Conservation (phyloP, 1,140 invertebrate species). For the Ruditapes philippinarum region DNA sequence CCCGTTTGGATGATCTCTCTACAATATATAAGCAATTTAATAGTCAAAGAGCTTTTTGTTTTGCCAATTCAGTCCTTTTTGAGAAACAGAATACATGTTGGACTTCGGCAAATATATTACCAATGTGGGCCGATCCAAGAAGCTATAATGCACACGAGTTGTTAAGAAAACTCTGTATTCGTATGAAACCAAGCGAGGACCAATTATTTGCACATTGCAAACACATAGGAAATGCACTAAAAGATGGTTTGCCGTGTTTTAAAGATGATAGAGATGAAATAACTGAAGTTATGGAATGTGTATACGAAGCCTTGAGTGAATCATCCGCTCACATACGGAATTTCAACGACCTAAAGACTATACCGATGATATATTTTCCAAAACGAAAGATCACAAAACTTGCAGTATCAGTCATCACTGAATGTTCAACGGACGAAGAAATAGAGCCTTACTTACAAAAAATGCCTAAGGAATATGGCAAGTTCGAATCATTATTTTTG, state of each 20-base stretch:
- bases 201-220: background rate
- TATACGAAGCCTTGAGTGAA: background rate
- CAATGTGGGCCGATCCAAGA: background rate
- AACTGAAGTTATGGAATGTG: background rate
- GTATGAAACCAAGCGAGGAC: background rate
- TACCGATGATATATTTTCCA: conserved; percentile 14
- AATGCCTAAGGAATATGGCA: background rate
- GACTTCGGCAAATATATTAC: background rate
- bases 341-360: background rate
- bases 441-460: background rate
- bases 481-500: background rate
- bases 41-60: background rate
- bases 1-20: background rate
- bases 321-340: too few relatives aligned
- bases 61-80: background rate
- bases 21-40: background rate
- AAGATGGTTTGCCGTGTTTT: too few relatives aligned
- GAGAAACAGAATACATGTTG: background rate
- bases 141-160: background rate
- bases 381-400: background rate
- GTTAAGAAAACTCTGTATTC: background rate
- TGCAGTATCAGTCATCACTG: background rate
- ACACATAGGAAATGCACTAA: background rate
- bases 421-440: background rate
- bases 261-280: background rate